phyloP scores from a whole-genome alignment of 2,888 invertebrate species.

The Epsilonema sp. region DNA sequence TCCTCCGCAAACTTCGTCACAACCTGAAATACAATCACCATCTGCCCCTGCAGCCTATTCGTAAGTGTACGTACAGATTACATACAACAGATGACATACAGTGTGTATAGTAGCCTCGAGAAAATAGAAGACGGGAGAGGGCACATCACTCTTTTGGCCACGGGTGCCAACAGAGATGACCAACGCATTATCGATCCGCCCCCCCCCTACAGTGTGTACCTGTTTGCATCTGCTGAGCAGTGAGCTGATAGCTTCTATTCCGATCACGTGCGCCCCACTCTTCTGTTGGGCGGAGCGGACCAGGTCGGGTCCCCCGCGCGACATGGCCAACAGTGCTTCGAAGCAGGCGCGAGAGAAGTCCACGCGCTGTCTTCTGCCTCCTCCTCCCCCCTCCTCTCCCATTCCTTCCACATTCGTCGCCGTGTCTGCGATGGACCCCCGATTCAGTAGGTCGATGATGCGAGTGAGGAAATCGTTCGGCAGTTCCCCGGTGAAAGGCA shows the following conservation, averaged over 20 bases:
- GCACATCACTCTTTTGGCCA: too few relatives aligned
- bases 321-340: conserved; percentile 24
- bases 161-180: too few relatives aligned
- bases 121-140: too few relatives aligned
- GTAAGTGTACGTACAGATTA: too few relatives aligned
- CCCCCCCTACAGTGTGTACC: too few relatives aligned
- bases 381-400: background rate
- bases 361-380: conserved; percentile 23
- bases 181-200: too few relatives aligned
- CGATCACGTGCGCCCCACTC: background rate
- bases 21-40: background rate
- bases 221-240: background rate
- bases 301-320: conserved; percentile 9
- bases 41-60: too few relatives aligned
- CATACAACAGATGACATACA: too few relatives aligned
- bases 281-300: background rate
- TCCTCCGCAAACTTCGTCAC: background rate
- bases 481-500: conserved; percentile 54
- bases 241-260: background rate
- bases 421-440: conserved; percentile 47
- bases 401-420: background rate
- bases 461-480: conserved; percentile 60
- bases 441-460: conserved; percentile 60
- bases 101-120: too few relatives aligned
- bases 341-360: conserved; percentile 28